Evolutionary conservation across 2,113 vertebrate species (phyloP).

Genomic region (Machaerirhynchus nigripectus): DNA sequence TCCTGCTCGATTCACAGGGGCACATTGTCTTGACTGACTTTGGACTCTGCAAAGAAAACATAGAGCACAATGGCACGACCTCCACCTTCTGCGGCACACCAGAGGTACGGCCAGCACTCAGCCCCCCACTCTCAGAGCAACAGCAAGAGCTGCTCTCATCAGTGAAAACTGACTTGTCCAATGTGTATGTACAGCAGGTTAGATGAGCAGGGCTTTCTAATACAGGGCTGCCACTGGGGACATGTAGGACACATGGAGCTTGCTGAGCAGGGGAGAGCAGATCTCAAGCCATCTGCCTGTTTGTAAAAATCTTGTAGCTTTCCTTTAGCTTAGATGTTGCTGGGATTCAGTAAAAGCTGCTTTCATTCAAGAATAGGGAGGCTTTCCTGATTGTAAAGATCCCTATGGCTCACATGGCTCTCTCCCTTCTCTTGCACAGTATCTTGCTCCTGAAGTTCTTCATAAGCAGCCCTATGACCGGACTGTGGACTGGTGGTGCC

Average conservation of each 20-base stretch:
- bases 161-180: neutral
- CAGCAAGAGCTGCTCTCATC: neutral
- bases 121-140: accelerated
- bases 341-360: neutral
- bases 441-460: conserved; percentile 95
- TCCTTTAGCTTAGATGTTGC: neutral
- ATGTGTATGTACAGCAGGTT: neutral
- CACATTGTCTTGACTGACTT: conserved; percentile 98
- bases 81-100: conserved; percentile 98
- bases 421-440: conserved; percentile 72
- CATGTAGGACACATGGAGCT: neutral
- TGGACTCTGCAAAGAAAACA: conserved; percentile 98
- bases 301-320: neutral
- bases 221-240: neutral
- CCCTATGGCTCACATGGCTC: neutral
- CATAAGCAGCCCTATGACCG: conserved; percentile 98
- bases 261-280: neutral
- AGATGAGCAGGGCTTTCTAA: neutral
- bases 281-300: neutral
- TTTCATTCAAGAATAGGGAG: neutral
- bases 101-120: conserved; percentile 77
- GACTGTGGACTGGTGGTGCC: conserved; percentile 98
- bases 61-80: conserved; percentile 94
- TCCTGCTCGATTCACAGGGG: conserved; percentile 94
- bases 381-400: neutral